These are phyloP conservation scores for Malthinus flaveolus DNA, from an alignment of 2,888 invertebrate species.

Conservation along the genomic window DNA sequence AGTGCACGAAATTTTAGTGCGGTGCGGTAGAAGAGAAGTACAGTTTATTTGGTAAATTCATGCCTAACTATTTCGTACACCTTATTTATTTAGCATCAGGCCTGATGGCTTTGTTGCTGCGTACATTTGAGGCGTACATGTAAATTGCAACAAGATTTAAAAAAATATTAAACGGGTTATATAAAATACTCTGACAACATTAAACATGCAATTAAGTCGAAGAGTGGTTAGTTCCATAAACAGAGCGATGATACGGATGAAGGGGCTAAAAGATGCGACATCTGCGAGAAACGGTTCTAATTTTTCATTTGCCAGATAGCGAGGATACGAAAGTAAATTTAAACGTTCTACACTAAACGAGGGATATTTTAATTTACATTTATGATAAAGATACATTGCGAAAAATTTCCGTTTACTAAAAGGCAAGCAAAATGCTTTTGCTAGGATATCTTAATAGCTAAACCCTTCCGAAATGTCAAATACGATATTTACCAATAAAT, in stretches of 20 bases:
- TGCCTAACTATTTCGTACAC: no score
- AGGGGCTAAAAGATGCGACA: constrained; percentile 18
- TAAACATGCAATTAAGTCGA: constrained; percentile 27
- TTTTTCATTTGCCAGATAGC: constrained; percentile 23
- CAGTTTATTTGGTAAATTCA: no score
- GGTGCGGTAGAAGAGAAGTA: no score
- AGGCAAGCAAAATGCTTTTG: constrained; percentile 6
- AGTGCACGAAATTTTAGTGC: no score
- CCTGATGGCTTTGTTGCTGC: no score
- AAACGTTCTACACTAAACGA: constrained; percentile 16
- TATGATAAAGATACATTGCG: constrained; percentile 18
- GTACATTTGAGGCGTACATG: no score
- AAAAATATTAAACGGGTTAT: constrained; percentile 18
- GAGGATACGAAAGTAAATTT: constrained; percentile 23
- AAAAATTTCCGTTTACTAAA: constrained; percentile 3
- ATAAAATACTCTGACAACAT: constrained; percentile 20
- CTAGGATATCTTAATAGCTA: neutral
- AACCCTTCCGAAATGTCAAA: no score
- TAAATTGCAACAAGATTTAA: constrained; percentile 3
- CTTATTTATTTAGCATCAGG: no score
- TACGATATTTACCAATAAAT: no score
- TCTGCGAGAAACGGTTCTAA: constrained; percentile 27
- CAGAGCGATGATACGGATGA: constrained; percentile 16
- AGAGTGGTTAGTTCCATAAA: constrained; percentile 24
- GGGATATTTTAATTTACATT: constrained; percentile 25